phyloP scores from a whole-genome alignment of 2,113 vertebrate genomes.

The Chaenocephalus aceratus region DNA sequence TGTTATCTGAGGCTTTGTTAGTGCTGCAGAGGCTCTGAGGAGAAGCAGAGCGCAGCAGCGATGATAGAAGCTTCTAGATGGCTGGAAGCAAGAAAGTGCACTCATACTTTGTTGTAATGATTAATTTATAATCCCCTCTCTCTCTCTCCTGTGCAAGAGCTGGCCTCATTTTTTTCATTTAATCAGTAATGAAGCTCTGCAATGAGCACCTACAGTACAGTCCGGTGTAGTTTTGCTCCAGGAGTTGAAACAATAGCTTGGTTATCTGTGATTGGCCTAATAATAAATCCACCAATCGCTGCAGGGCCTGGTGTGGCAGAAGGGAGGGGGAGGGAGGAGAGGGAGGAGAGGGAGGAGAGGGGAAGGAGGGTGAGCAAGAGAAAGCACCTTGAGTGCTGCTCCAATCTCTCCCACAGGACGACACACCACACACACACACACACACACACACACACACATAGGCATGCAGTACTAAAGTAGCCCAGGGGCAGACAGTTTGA shows the following conservation, averaged over 20 bases:
- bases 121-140: constrained; percentile 70
- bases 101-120: constrained; percentile 69
- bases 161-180: constrained; percentile 63
- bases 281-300: constrained; percentile 81
- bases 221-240: constrained; percentile 38
- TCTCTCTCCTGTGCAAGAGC: constrained; percentile 48
- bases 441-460: neutral
- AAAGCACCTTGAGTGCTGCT: constrained; percentile 66
- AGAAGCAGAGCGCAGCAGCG: constrained; percentile 31
- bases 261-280: constrained; percentile 75
- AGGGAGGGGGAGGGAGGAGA: neutral
- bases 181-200: constrained; percentile 52
- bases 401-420: no score
- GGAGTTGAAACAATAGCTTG: constrained; percentile 60
- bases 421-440: neutral
- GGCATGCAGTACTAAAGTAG: constrained; percentile 21
- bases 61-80: constrained; percentile 45
- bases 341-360: neutral
- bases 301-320: constrained; percentile 47
- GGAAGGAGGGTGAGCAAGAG: constrained; percentile 14
- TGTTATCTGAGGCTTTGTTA: constrained; percentile 37
- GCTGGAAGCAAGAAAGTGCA: constrained; percentile 60
- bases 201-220: constrained; percentile 37
- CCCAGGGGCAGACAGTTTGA: constrained; percentile 46
- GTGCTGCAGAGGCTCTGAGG: constrained; percentile 45